Percentiles rank a stretch among this genome's conserved stretches.
Evolutionary conservation across 2,113 vertebrate genomes (phyloP).

Genomic region (Cygnus atratus): DNA sequence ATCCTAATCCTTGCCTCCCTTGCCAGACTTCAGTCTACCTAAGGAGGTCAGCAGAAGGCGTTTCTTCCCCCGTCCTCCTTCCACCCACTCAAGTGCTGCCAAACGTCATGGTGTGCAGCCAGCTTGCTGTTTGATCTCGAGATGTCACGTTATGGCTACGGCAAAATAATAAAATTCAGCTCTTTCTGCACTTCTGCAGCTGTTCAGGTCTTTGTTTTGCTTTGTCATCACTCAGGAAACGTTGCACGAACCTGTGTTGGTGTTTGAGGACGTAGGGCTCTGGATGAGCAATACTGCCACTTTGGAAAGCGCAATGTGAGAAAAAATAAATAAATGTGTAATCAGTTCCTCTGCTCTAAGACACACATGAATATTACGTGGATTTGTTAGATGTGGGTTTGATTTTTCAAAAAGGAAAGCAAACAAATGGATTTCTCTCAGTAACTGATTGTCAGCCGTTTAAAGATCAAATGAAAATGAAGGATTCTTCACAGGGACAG

Average conservation of each 20-base stretch:
- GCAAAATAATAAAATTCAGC: neutral
- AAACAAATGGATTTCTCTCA: neutral
- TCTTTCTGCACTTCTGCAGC: neutral
- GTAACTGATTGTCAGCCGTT: neutral
- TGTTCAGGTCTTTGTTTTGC: neutral
- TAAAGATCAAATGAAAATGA: neutral
- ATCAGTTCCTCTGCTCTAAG: neutral
- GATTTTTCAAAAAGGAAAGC: neutral
- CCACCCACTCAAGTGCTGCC: no score
- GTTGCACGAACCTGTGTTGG: rapidly evolving
- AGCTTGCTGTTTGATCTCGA: neutral
- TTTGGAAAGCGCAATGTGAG: neutral
- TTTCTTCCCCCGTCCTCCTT: no score
- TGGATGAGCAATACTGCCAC: neutral
- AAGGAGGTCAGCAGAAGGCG: no score
- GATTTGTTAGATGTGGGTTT: neutral
- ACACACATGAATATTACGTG: neutral
- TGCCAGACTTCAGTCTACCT: no score
- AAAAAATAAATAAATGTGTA: neutral
- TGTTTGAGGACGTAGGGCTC: neutral
- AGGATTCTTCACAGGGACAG: neutral
- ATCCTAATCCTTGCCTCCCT: neutral
- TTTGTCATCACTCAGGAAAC: neutral
- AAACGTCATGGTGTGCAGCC: no score
- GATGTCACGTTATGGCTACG: neutral